These are phyloP conservation scores for Euura lappo DNA, from an alignment of 1,140 invertebrate species.

Conservation along the genomic window DNA sequence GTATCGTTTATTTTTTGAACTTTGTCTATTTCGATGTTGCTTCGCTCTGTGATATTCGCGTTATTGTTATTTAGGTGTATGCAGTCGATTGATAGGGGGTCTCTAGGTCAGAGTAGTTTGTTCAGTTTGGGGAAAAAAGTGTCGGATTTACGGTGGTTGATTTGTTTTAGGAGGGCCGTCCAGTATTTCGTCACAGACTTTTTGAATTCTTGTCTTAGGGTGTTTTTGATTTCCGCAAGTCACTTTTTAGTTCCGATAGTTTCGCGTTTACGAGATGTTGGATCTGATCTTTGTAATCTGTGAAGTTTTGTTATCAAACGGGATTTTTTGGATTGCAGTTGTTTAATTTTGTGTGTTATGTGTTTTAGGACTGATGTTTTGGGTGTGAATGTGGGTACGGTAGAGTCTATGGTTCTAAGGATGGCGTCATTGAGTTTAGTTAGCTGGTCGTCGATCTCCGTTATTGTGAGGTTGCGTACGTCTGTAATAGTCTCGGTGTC, in stretches of 20 bases:
- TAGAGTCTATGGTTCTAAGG: constrained; percentile 9
- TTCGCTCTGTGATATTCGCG: not conserved
- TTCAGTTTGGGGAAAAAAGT: constrained; percentile 11
- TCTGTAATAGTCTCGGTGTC: not conserved
- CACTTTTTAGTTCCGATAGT: not conserved
- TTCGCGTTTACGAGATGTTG: too few relatives aligned
- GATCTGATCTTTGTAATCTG: not conserved
- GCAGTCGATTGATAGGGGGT: not conserved
- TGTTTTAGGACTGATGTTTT: constrained; percentile 14
- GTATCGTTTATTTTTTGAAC: not conserved
- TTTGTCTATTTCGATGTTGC: not conserved
- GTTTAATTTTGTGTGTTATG: constrained; percentile 14
- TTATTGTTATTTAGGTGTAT: too few relatives aligned
- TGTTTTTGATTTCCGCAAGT: not conserved
- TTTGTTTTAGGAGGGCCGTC: not conserved
- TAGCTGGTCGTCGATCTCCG: constrained; percentile 17
- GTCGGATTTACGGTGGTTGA: not conserved
- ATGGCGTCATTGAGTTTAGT: not conserved
- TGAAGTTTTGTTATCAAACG: not conserved
- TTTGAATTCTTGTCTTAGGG: not conserved
- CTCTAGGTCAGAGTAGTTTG: not conserved
- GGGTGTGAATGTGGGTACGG: constrained; percentile 12
- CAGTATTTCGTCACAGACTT: not conserved
- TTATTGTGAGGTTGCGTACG: constrained; percentile 18
- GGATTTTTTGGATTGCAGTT: constrained; percentile 6